A percentile compares a stretch with the other conserved stretches of the same genome.
Evolutionary conservation across 2,888 invertebrate genomes (phyloP).

Genomic region (Acleris cristana): DNA sequence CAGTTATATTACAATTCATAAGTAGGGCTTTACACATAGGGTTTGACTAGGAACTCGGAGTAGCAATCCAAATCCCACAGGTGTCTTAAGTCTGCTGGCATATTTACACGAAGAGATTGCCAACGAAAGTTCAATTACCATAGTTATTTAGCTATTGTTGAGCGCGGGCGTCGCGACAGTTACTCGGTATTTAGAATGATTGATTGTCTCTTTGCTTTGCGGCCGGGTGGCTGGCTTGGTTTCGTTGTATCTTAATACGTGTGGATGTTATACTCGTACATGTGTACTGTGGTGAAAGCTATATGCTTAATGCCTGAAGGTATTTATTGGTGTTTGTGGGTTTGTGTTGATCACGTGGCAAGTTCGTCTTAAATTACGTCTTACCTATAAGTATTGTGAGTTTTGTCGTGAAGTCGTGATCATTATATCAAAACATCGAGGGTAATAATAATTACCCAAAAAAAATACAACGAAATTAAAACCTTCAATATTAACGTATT

Average conservation of each 20-base stretch:
- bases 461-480: too few relatives aligned
- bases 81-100: slow-evolving; percentile 15
- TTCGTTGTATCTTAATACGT: slow-evolving; percentile 39
- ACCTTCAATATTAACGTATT: too few relatives aligned
- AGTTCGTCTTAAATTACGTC: too few relatives aligned
- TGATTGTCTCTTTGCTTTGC: slow-evolving; percentile 45
- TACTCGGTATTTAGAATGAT: slow-evolving; percentile 49
- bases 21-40: too few relatives aligned
- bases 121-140: slow-evolving; percentile 31
- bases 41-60: neutral
- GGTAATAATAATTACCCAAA: too few relatives aligned
- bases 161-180: slow-evolving; percentile 46
- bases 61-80: neutral
- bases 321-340: too few relatives aligned
- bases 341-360: too few relatives aligned
- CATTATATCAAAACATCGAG: too few relatives aligned
- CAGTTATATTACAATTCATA: too few relatives aligned
- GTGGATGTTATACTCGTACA: slow-evolving; percentile 9
- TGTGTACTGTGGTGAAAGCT: slow-evolving; percentile 46
- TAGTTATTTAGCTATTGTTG: slow-evolving; percentile 36
- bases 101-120: slow-evolving; percentile 41
- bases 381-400: too few relatives aligned
- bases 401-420: too few relatives aligned
- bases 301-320: slow-evolving; percentile 14
- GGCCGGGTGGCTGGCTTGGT: slow-evolving; percentile 37